Percentiles rank a stretch among this genome's conserved stretches.
Evolutionary conservation across 2,113 vertebrate species (phyloP).

Genomic region (Capreolus pygargus): DNA sequence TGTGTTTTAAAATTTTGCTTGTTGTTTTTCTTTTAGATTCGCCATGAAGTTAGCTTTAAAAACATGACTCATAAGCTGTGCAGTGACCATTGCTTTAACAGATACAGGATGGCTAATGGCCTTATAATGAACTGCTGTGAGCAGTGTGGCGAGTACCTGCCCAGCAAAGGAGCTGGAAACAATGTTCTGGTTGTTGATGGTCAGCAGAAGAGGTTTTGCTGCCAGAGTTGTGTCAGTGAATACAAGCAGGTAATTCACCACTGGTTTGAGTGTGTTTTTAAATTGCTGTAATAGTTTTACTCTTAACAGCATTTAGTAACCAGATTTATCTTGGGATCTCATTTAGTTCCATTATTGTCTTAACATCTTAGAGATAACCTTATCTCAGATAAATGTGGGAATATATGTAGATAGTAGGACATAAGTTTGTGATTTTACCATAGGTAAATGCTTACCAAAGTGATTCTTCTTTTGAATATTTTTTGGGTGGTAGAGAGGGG

Average conservation of each 20-base stretch:
- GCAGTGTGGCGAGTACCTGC: conserved; percentile 97
- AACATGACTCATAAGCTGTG: conserved; percentile 99
- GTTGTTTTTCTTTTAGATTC: conserved; percentile 87
- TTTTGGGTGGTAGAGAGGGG: neutral
- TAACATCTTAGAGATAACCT: neutral
- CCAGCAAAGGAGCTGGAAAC: conserved; percentile 94
- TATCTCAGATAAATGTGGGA: neutral
- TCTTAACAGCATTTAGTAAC: neutral
- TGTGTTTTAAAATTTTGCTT: conserved; percentile 12
- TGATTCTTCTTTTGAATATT: neutral
- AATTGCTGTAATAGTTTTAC: neutral
- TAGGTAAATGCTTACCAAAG: neutral
- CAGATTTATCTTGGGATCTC: neutral
- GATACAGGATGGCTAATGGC: conserved; percentile 97
- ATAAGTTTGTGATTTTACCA: neutral
- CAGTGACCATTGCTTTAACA: conserved; percentile 97
- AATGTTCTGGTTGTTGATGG: conserved; percentile 94
- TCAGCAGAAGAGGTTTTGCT: conserved; percentile 98
- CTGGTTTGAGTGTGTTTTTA: neutral
- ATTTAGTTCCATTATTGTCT: conserved; percentile 22
- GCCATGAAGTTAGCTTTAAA: conserved; percentile 99
- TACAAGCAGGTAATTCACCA: conserved; percentile 93
- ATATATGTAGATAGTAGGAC: neutral
- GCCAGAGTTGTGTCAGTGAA: conserved; percentile 95
- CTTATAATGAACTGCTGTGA: conserved; percentile 99